Percentiles rank a stretch among this genome's conserved stretches.
These are phyloP conservation scores for Malurus splendens DNA, from an alignment of 2,797 vertebrate genomes.

Conservation along the genomic window DNA sequence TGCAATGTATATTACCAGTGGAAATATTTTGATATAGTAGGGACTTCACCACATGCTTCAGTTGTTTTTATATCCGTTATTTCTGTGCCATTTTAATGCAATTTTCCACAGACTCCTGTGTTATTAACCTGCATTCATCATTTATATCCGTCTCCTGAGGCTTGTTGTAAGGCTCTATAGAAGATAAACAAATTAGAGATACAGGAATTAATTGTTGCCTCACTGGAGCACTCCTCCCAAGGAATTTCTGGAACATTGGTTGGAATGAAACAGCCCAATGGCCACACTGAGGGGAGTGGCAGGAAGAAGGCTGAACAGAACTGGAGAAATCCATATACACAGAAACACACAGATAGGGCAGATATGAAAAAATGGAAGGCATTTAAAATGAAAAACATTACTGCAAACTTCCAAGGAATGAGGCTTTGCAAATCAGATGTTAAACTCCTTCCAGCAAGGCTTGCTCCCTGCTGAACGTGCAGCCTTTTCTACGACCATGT, in stretches of 20 bases:
- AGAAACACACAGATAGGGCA: not conserved
- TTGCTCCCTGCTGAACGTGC: accelerated
- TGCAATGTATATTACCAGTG: not conserved
- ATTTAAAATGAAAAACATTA: not conserved
- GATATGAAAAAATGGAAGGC: not conserved
- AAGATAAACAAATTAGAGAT: conserved; percentile 43
- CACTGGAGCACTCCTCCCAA: not conserved
- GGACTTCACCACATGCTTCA: not conserved
- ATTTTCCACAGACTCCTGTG: conserved; percentile 7
- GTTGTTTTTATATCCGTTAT: conserved; percentile 36
- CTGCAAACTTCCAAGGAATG: not conserved
- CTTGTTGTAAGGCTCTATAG: conserved; percentile 2
- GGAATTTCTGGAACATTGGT: not conserved
- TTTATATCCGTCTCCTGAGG: conserved; percentile 25
- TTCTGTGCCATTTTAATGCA: conserved; percentile 27
- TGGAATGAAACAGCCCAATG: not conserved
- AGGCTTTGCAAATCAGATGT: not conserved
- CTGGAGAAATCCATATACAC: not conserved
- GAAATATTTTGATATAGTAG: conserved; percentile 29
- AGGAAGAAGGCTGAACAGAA: not conserved
- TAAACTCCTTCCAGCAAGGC: not conserved
- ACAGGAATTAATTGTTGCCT: conserved; percentile 34
- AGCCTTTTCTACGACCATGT: not conserved
- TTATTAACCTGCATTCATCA: conserved; percentile 50
- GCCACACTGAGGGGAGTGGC: not conserved